Conservation (phyloP, 2,113 vertebrate species). For the Prionailurus viverrinus region DNA sequence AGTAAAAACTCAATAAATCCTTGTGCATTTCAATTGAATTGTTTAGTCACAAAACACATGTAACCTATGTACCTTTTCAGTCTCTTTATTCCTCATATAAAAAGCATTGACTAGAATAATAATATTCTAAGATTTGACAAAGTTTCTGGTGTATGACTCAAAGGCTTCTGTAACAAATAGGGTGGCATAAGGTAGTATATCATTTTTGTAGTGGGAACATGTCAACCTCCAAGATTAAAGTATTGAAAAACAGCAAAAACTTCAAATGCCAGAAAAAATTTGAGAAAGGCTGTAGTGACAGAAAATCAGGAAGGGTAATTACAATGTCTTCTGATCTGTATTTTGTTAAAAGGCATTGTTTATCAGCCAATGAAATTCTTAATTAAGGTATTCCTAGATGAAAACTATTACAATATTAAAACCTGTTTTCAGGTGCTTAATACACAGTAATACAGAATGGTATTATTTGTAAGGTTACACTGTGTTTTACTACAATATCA, state of each 20-base stretch:
- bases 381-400: neutral
- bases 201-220: neutral
- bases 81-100: neutral
- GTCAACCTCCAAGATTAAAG: neutral
- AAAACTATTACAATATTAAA: neutral
- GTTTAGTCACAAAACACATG: slow-evolving; percentile 37
- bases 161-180: slow-evolving; percentile 3
- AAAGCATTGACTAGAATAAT: neutral
- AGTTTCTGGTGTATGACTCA: neutral
- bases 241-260: neutral
- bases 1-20: slow-evolving; percentile 9
- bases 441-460: neutral
- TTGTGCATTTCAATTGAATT: neutral
- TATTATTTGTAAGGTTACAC: neutral
- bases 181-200: neutral
- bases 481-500: neutral
- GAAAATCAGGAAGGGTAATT: neutral
- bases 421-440: neutral
- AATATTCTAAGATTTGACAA: neutral
- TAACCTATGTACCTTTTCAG: neutral
- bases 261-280: slow-evolving; percentile 49
- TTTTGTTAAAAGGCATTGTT: slow-evolving; percentile 5
- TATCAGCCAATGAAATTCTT: neutral
- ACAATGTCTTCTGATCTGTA: neutral
- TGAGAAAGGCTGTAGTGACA: neutral